Percentiles rank a stretch among this genome's conserved stretches.
Conservation (phyloP, 2,888 invertebrate genomes). For the Andrena bicolor region DNA sequence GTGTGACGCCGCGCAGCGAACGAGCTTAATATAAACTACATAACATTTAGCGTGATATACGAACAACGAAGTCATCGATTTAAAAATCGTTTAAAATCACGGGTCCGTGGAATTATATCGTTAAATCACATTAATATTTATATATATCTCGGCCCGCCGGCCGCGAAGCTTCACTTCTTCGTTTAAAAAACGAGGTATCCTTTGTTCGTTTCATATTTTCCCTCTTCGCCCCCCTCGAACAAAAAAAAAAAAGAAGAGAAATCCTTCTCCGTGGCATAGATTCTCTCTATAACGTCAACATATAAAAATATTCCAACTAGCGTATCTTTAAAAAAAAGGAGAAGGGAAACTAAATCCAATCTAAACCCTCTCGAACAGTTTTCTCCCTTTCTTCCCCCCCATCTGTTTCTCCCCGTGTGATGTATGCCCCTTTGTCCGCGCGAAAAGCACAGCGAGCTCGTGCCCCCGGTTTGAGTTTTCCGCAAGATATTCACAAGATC, state of each 20-base stretch:
- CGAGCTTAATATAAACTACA: conserved; percentile 56
- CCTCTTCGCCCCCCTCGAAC: background rate
- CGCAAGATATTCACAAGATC: conserved; percentile 46
- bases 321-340: conserved; percentile 31
- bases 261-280: conserved; percentile 10
- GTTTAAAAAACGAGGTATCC: conserved; percentile 20
- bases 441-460: background rate
- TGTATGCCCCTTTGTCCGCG: conserved; percentile 5
- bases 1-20: conserved; percentile 37
- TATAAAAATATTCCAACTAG: conserved; percentile 69
- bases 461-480: conserved; percentile 53
- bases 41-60: conserved; percentile 44
- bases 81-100: conserved; percentile 55
- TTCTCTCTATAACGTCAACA: conserved; percentile 52
- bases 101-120: conserved; percentile 56
- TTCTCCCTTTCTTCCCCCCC: background rate
- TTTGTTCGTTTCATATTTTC: conserved; percentile 5
- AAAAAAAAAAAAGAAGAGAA: conserved; percentile 38
- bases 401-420: background rate
- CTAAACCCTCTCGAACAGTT: conserved; percentile 47
- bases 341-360: conserved; percentile 56
- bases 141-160: conserved; percentile 28
- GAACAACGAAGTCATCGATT: conserved; percentile 51
- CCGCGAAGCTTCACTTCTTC: conserved; percentile 33
- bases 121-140: conserved; percentile 61